A percentile compares a stretch with the other conserved stretches of the same genome.
Conservation (phyloP, 2,797 vertebrate genomes). For the Meriones psammophilus region DNA sequence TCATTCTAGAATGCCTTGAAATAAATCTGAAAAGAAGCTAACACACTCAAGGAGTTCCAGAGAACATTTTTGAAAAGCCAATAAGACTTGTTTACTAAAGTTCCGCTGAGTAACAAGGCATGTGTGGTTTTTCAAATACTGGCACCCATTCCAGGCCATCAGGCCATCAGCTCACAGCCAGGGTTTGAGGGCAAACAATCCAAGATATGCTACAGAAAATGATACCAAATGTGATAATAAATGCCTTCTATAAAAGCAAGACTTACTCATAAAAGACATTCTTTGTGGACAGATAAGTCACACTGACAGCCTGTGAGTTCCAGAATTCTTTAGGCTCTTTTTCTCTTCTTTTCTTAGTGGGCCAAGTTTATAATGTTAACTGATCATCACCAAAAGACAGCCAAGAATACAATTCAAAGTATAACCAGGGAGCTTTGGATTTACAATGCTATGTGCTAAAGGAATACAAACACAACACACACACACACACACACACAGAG, state of each 20-base stretch:
- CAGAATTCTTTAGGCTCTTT: conserved; percentile 53
- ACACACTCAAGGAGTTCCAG: not conserved
- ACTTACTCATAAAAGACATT: conserved; percentile 69
- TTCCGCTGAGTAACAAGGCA: not conserved
- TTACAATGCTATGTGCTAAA: not conserved
- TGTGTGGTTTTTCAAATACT: conserved; percentile 51
- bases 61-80: conserved; percentile 41
- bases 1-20: not conserved
- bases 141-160: conserved; percentile 27
- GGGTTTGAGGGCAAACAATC: conserved; percentile 63
- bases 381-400: conserved; percentile 11
- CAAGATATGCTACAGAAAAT: conserved; percentile 64
- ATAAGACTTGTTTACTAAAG: conserved; percentile 49
- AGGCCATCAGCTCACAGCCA: not conserved
- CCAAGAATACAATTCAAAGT: conserved; percentile 3
- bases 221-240: conserved; percentile 64
- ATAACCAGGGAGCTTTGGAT: not conserved
- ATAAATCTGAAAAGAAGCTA: conserved; percentile 59
- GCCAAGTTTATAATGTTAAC: conserved; percentile 55
- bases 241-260: conserved; percentile 67
- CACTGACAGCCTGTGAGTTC: conserved; percentile 62
- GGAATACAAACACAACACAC: no score
- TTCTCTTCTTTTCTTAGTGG: not conserved
- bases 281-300: conserved; percentile 62
- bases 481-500: no score